These are phyloP conservation scores for Ophion costatus DNA, from an alignment of 2,888 invertebrate genomes.

Conservation along the genomic window DNA sequence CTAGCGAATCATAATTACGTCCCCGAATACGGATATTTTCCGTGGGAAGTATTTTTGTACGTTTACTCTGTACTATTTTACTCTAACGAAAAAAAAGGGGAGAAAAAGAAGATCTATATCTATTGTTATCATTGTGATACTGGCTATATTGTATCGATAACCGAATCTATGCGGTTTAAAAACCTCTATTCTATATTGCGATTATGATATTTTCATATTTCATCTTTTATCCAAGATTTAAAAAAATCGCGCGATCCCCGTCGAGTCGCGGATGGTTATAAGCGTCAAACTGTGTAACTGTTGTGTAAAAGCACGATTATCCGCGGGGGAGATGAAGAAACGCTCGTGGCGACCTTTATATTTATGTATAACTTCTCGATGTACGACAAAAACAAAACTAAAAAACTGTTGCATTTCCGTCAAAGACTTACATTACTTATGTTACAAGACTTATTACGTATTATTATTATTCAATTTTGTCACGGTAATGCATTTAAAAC, in stretches of 20 bases:
- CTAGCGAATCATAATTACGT: slow-evolving; percentile 70
- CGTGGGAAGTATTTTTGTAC: slow-evolving; percentile 81
- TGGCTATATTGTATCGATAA: slow-evolving; percentile 71
- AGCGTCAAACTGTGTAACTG: slow-evolving; percentile 50
- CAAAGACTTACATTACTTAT: slow-evolving; percentile 68
- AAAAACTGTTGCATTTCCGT: slow-evolving; percentile 60
- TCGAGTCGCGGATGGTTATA: slow-evolving; percentile 43
- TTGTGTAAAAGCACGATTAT: slow-evolving; percentile 44
- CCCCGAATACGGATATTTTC: slow-evolving; percentile 60
- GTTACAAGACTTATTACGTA: slow-evolving; percentile 64
- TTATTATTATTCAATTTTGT: slow-evolving; percentile 56
- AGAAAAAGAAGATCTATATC: slow-evolving; percentile 65
- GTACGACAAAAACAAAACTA: slow-evolving; percentile 44
- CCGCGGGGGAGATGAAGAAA: slow-evolving; percentile 22
- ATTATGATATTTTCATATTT: slow-evolving; percentile 65
- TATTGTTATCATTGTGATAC: slow-evolving; percentile 80
- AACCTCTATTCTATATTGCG: slow-evolving; percentile 64
- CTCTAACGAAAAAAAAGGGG: slow-evolving; percentile 67
- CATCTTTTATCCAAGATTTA: slow-evolving; percentile 39
- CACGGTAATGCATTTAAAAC: slow-evolving; percentile 57
- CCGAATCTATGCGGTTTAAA: slow-evolving; percentile 66
- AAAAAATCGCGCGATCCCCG: slow-evolving; percentile 45
- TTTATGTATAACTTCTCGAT: slow-evolving; percentile 60
- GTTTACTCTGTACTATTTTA: slow-evolving; percentile 79
- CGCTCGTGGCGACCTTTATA: slow-evolving; percentile 54